These are phyloP conservation scores for Tyria jacobaeae DNA, from an alignment of 2,888 invertebrate genomes.

Conservation along the genomic window DNA sequence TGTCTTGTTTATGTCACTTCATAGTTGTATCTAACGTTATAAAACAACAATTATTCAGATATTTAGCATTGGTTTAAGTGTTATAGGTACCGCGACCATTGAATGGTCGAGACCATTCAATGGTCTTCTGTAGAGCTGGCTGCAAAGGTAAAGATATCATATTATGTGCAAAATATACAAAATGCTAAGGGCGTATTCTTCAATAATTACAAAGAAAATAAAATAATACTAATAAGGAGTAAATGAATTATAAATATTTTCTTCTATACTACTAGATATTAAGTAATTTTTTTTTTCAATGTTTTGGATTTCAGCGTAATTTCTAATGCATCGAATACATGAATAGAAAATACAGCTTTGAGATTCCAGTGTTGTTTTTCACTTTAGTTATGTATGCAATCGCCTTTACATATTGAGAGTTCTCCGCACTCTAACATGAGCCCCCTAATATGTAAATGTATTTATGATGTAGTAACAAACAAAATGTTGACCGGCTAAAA, in stretches of 20 bases:
- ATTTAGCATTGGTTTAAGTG: too few relatives aligned
- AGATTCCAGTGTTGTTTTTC: constrained; percentile 26
- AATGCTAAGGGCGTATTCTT: too few relatives aligned
- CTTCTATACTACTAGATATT: background rate
- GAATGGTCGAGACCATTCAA: too few relatives aligned
- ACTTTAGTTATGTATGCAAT: constrained; percentile 35
- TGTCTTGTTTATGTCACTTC: too few relatives aligned
- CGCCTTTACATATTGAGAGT: constrained; percentile 33
- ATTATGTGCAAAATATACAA: too few relatives aligned
- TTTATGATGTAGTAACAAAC: background rate
- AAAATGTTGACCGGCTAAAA: background rate
- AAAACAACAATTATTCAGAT: too few relatives aligned
- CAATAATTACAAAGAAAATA: background rate
- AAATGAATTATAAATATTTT: background rate
- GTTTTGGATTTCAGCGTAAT: constrained; percentile 13
- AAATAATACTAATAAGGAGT: too few relatives aligned
- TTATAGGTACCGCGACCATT: too few relatives aligned
- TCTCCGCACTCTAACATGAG: constrained; percentile 6
- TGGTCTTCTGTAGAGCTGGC: too few relatives aligned
- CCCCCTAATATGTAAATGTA: constrained; percentile 2
- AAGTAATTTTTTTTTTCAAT: background rate
- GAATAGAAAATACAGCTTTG: constrained; percentile 29
- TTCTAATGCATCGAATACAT: constrained; percentile 31
- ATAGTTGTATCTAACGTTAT: too few relatives aligned
- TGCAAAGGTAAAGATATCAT: too few relatives aligned